phyloP scores from a whole-genome alignment of 64 coral and sea anemone genomes.

The Trachythela sp. region DNA sequence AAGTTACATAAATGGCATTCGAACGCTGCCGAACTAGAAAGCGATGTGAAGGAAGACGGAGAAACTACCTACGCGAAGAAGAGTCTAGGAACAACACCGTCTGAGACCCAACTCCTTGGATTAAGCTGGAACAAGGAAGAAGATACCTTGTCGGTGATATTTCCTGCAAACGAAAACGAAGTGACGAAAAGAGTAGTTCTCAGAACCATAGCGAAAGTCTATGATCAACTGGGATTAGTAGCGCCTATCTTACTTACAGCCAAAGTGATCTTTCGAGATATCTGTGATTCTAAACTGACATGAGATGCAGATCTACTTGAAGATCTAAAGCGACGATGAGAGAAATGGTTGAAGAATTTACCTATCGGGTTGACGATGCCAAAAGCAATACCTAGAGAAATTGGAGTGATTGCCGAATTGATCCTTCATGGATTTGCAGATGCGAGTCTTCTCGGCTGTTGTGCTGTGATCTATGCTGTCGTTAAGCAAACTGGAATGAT shows the following conservation, averaged over 20 bases:
- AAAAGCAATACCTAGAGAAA: not conserved
- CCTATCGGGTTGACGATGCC: not conserved
- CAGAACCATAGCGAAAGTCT: not conserved
- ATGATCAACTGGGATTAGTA: not conserved
- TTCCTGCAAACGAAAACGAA: not conserved
- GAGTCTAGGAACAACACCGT: not conserved
- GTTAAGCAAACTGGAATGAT: not conserved
- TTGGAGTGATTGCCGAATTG: not conserved
- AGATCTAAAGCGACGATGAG: not conserved
- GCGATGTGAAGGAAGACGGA: not conserved
- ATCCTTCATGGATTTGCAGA: not conserved
- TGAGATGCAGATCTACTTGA: too few species aligned
- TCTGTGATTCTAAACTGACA: not conserved
- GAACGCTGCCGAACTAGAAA: not conserved
- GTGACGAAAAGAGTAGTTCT: not conserved
- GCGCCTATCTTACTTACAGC: not conserved
- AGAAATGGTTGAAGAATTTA: not conserved
- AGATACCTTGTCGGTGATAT: not conserved
- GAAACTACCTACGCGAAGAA: not conserved
- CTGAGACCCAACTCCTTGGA: conserved; percentile 30
- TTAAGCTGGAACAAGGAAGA: not conserved
- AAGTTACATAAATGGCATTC: conserved; percentile 52
- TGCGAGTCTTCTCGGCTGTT: not conserved
- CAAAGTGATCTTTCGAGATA: not conserved
- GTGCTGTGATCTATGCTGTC: not conserved